Percentiles rank a stretch among this genome's conserved stretches.
Conservation (phyloP, 2,113 vertebrate genomes). For the Tichodroma muraria region DNA sequence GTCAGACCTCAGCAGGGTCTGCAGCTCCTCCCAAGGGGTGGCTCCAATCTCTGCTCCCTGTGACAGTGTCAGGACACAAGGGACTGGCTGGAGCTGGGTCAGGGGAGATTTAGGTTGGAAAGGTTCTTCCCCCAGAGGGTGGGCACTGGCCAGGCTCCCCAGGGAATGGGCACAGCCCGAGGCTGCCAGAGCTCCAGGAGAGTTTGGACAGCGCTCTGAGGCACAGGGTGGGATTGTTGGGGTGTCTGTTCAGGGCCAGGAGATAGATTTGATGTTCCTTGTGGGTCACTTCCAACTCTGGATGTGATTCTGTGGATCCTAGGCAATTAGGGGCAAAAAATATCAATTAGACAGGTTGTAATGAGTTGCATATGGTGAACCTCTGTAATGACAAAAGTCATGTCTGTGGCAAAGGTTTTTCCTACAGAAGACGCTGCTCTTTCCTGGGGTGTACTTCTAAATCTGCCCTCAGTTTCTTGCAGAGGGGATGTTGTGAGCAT, state of each 20-base stretch:
- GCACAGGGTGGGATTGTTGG: not conserved
- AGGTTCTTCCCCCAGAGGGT: not conserved
- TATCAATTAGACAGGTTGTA: not conserved
- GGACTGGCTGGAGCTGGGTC: not conserved
- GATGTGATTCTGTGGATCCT: not conserved
- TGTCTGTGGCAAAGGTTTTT: not conserved
- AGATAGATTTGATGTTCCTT: not conserved
- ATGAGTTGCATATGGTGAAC: not conserved
- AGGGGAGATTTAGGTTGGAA: not conserved
- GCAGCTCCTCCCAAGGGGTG: not conserved
- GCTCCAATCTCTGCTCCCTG: rapidly evolving
- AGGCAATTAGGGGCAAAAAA: not conserved
- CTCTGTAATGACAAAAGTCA: not conserved
- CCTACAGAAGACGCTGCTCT: not conserved
- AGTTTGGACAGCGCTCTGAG: rapidly evolving
- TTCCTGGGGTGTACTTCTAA: not conserved
- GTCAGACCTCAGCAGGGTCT: not conserved
- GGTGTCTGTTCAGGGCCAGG: not conserved
- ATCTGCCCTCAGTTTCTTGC: not conserved
- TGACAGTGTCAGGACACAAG: not conserved
- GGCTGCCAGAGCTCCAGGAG: not conserved
- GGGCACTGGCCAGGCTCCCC: not conserved
- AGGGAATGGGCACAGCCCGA: not conserved
- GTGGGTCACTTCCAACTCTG: not conserved
- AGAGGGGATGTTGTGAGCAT: not conserved